Conservation (phyloP, 2,797 vertebrate species). For the Oophaga sylvatica region DNA sequence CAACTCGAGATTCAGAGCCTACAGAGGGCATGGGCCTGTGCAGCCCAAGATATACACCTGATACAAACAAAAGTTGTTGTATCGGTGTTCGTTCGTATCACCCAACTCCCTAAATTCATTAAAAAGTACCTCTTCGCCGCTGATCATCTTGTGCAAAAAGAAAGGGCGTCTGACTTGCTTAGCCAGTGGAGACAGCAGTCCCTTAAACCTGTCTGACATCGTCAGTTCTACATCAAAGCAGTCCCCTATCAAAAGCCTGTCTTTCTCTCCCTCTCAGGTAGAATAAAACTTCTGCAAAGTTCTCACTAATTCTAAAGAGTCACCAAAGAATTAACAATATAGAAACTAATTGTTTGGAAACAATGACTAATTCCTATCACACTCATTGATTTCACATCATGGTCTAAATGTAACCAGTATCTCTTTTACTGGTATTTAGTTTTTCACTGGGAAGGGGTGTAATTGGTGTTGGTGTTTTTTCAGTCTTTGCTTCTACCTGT, state of each 20-base stretch:
- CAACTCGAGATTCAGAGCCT: constrained; percentile 73
- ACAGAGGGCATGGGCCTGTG: constrained; percentile 72
- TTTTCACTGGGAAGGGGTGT: constrained; percentile 44
- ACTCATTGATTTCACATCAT: constrained; percentile 71
- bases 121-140: constrained; percentile 71
- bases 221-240: constrained; percentile 82
- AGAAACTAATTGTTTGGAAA: constrained; percentile 82
- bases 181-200: constrained; percentile 72
- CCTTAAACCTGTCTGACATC: constrained; percentile 76
- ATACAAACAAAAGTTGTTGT: constrained; percentile 71
- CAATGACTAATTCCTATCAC: constrained; percentile 78
- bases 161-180: constrained; percentile 72
- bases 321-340: constrained; percentile 75
- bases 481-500: constrained; percentile 66
- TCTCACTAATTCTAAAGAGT: constrained; percentile 80
- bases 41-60: constrained; percentile 71
- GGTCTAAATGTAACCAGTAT: constrained; percentile 66
- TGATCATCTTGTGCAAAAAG: constrained; percentile 77
- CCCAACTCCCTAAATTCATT: constrained; percentile 75
- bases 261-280: constrained; percentile 95
- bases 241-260: constrained; percentile 85
- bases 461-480: constrained; percentile 36
- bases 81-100: constrained; percentile 73
- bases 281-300: constrained; percentile 78
- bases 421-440: constrained; percentile 65